These are phyloP conservation scores for Ephestia elutella DNA, from an alignment of 1,140 invertebrate genomes.

Conservation along the genomic window DNA sequence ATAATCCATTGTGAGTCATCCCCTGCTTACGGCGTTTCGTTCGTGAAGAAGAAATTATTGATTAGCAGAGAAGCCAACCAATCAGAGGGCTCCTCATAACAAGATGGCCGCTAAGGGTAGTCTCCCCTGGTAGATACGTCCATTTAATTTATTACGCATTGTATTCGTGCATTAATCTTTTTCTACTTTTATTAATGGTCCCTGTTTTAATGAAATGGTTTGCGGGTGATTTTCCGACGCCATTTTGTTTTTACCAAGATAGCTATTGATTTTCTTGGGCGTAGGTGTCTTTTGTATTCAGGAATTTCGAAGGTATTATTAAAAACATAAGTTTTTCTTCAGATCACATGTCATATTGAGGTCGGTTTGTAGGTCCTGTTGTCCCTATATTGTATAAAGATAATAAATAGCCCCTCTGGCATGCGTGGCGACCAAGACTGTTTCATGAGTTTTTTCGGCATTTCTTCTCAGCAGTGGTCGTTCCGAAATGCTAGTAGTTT, in stretches of 20 bases:
- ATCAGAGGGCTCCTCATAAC: constrained; percentile 31
- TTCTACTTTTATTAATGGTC: constrained; percentile 64
- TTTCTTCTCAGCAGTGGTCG: no score
- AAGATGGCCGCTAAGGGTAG: constrained; percentile 55
- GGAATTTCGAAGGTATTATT: no score
- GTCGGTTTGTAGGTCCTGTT: no score
- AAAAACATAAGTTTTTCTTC: no score
- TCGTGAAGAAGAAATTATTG: constrained; percentile 37
- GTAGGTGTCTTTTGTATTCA: neutral
- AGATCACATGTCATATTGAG: no score
- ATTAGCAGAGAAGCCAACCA: constrained; percentile 52
- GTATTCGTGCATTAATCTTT: constrained; percentile 65
- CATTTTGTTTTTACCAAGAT: constrained; percentile 36
- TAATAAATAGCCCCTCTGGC: no score
- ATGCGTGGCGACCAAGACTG: no score
- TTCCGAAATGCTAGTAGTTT: no score
- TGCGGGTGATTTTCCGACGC: constrained; percentile 29
- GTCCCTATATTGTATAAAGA: no score
- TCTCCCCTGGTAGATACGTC: constrained; percentile 33
- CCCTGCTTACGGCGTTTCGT: neutral
- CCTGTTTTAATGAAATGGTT: constrained; percentile 63
- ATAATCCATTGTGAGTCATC: neutral
- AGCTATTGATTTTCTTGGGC: constrained; percentile 16
- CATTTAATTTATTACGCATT: constrained; percentile 66
- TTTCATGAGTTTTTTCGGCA: no score